phyloP scores from a whole-genome alignment of 2,113 vertebrate genomes.

The Entomyzon cyanotis region DNA sequence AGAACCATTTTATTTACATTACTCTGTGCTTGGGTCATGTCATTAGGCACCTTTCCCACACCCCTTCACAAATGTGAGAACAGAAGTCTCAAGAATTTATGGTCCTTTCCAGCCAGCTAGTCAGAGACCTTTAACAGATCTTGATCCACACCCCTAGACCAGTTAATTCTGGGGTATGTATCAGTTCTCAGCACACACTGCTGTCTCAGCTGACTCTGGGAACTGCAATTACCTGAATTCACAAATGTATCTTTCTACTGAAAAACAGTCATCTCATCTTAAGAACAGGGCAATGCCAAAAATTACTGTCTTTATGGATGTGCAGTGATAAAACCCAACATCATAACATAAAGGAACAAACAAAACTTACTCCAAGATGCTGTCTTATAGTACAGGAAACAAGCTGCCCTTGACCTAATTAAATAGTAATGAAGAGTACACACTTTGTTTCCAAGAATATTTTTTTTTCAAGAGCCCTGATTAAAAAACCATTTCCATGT shows the following conservation, averaged over 20 bases:
- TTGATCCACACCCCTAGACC: neutral
- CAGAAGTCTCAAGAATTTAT: neutral
- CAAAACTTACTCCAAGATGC: neutral
- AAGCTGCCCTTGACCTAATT: neutral
- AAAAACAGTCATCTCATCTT: neutral
- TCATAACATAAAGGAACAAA: neutral
- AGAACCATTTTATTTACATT: neutral
- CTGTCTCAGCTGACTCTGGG: neutral
- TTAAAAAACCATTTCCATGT: neutral
- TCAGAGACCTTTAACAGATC: neutral
- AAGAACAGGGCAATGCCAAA: neutral
- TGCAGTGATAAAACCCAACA: neutral
- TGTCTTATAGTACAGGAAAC: neutral
- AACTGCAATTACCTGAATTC: neutral
- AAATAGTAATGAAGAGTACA: neutral
- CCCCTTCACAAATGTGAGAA: neutral
- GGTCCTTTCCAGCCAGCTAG: neutral
- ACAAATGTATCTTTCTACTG: neutral
- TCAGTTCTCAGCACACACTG: neutral
- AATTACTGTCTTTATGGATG: neutral
- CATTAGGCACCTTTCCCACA: neutral
- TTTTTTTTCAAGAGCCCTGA: neutral
- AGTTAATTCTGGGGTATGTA: neutral
- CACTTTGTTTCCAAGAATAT: neutral
- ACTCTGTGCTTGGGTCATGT: neutral